Percentiles rank a stretch among this genome's conserved stretches.
These are phyloP conservation scores for Calameuta idolon DNA, from an alignment of 2,888 invertebrate genomes.

Conservation along the genomic window DNA sequence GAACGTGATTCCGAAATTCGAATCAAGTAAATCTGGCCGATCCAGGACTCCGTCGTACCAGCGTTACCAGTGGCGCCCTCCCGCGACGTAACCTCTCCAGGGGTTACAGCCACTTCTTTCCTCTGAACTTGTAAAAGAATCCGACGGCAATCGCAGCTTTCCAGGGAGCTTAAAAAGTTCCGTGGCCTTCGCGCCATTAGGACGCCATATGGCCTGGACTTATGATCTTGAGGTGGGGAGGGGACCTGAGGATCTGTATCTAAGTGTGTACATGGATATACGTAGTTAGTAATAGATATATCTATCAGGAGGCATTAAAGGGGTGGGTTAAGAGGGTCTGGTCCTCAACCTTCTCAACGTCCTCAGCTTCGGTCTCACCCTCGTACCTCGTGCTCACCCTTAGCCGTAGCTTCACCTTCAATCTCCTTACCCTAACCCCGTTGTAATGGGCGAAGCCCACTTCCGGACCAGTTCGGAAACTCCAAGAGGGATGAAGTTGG, in stretches of 20 bases:
- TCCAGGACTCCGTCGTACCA: too few species aligned
- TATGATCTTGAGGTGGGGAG: slow-evolving; percentile 2
- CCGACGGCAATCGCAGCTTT: neutral
- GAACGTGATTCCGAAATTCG: too few species aligned
- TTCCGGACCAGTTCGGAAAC: slow-evolving; percentile 34
- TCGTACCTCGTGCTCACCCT: neutral
- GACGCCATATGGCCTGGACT: slow-evolving; percentile 18
- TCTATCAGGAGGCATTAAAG: neutral
- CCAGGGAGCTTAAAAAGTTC: neutral
- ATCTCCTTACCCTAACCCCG: slow-evolving; percentile 7
- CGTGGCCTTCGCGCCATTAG: slow-evolving; percentile 17
- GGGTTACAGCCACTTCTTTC: neutral
- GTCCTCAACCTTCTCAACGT: too few species aligned
- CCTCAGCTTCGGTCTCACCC: too few species aligned
- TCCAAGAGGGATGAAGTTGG: slow-evolving; percentile 37
- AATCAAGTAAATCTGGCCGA: too few species aligned
- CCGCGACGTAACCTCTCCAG: too few species aligned
- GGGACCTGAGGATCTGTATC: neutral
- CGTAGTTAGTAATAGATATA: neutral
- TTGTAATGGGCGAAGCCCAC: slow-evolving; percentile 28
- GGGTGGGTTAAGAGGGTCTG: neutral
- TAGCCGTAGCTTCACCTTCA: slow-evolving; percentile 8
- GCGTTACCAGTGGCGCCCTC: too few species aligned
- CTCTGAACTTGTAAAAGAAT: neutral
- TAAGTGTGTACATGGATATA: neutral